phyloP scores from a whole-genome alignment of 2,113 vertebrate species.

The Boleophthalmus pectinirostris region DNA sequence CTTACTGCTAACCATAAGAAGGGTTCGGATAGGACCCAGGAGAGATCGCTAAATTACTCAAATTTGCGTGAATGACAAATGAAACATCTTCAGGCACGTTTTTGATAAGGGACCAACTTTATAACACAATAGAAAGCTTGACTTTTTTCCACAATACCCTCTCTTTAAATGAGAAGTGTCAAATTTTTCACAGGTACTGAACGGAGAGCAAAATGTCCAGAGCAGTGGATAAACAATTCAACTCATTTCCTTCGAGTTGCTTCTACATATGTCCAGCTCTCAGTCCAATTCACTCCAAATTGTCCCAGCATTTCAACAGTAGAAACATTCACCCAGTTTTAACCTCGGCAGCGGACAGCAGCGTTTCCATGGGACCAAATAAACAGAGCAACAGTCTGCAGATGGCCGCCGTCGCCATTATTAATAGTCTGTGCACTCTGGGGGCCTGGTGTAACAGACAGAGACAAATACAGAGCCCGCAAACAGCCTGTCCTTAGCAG shows the following conservation, averaged over 20 bases:
- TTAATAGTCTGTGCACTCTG: neutral
- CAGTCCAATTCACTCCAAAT: neutral
- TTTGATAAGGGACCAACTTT: no score
- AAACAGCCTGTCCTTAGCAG: neutral
- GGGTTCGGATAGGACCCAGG: no score
- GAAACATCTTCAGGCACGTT: no score
- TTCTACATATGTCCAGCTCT: neutral
- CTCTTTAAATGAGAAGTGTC: no score
- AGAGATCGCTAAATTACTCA: no score
- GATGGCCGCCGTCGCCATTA: neutral
- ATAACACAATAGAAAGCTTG: no score
- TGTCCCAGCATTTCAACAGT: neutral
- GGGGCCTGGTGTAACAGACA: neutral
- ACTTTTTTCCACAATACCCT: no score
- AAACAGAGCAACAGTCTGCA: neutral
- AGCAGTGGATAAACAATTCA: neutral
- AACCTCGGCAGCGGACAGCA: neutral
- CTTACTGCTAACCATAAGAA: no score
- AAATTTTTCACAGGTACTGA: no score
- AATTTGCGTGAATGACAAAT: no score
- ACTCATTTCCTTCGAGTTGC: neutral
- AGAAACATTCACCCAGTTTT: neutral
- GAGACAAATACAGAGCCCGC: neutral
- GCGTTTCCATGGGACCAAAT: neutral
- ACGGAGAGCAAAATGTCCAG: neutral